phyloP scores from a whole-genome alignment of 2,888 invertebrate genomes.

The Acanthosoma haemorrhoidale region DNA sequence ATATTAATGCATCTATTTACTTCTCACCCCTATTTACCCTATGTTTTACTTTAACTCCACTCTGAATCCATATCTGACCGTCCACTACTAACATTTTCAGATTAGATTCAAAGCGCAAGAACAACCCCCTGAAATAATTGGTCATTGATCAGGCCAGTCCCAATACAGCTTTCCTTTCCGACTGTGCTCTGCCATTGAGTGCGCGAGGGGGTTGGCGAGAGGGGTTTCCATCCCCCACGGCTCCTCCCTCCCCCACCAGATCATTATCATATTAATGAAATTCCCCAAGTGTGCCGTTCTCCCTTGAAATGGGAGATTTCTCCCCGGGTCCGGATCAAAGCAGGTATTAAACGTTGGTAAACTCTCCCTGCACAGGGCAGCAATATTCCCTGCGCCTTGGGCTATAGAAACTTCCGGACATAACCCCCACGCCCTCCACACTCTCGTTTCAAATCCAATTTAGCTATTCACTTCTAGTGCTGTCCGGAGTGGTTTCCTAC shows the following conservation, averaged over 20 bases:
- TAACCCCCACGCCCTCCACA: neutral
- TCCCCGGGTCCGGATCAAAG: neutral
- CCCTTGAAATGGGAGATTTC: constrained; percentile 22
- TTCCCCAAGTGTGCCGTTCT: constrained; percentile 20
- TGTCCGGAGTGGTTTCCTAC: neutral
- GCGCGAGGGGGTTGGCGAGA: neutral
- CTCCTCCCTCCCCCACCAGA: constrained; percentile 20
- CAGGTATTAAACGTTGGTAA: constrained; percentile 13
- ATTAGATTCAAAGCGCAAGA: too few species aligned
- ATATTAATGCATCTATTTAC: too few species aligned
- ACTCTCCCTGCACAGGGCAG: neutral
- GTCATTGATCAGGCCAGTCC: neutral
- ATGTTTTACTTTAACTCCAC: too few species aligned
- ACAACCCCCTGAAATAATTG: neutral
- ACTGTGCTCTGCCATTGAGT: neutral
- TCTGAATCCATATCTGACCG: too few species aligned
- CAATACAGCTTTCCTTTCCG: neutral
- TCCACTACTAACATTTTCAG: too few species aligned
- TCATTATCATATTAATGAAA: constrained; percentile 42
- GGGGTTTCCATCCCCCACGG: too few species aligned
- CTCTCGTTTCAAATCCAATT: constrained; percentile 15
- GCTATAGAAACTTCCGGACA: neutral
- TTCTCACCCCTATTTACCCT: too few species aligned
- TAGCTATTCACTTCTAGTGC: constrained; percentile 11
- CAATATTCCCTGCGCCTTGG: neutral